Evolutionary conservation across 2,888 invertebrate genomes (phyloP), one percentile per base, ranked within the genome.

Genomic region (Agrochola macilenta): DNA sequence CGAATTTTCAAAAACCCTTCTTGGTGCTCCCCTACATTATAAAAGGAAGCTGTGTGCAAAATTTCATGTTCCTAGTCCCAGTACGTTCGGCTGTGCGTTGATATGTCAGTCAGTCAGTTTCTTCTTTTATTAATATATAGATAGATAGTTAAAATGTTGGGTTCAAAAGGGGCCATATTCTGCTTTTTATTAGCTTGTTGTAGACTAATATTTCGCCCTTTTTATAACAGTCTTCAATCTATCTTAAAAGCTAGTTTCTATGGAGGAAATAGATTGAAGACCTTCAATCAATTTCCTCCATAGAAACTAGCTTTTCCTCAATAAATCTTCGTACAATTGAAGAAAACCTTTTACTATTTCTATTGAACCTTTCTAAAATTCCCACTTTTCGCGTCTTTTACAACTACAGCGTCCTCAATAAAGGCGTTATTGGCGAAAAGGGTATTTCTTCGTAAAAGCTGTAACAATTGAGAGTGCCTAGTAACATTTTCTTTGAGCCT

Each of bases 361-460:
- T 57, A 65, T 63, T 57, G 68, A 65, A 46, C 26, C 69, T 39
- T 72, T 69, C 69, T 26, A 7, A 70, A 79, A 63, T 69, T 69
- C 30, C 76, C 14, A 35, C 52, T 58, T 82, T 84, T 63, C 68
- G 12, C 78, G 70, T 68, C 69, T 78, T 85, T 74, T 77, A 69
- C 71, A 65, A 66, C 71, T 78, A 63, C 23, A 60, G 58, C 46
- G 30, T 69, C 26, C 39, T 69, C 70, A 78, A 83, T 77, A 71
- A 77, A 72, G 12, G 75, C 66, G 72, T 81, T 83, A 87, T 79
- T 78, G 84, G 68, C 61, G 58, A 79, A 82, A 81, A 81, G 65
- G 76, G 69, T 74, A 69, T 79, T 83, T 82, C 77, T 70, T 49
- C 23, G 76, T 70, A 78, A 82, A 84, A 82, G 65, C 68, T 76